phyloP scores from a whole-genome alignment of 2,113 vertebrate species.

The Brachirus orientalis region DNA sequence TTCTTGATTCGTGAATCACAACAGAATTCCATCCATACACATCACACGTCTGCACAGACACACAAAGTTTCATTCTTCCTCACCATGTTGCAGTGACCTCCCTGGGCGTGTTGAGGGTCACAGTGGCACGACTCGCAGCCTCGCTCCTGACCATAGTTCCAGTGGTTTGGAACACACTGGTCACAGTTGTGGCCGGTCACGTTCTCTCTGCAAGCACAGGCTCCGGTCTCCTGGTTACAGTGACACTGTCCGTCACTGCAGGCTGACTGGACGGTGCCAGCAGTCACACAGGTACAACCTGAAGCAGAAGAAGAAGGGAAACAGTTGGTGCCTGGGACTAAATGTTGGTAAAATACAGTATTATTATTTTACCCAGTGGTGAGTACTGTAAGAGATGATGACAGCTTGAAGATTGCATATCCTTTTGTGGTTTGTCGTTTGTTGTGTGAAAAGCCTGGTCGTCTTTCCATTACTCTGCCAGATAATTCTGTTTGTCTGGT shows the following conservation, averaged over 20 bases:
- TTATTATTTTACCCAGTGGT: too few relatives aligned
- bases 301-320: background rate
- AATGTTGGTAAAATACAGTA: too few relatives aligned
- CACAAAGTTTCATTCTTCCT: constrained; percentile 32
- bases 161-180: constrained; percentile 82
- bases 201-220: constrained; percentile 82
- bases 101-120: constrained; percentile 64
- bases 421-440: too few relatives aligned
- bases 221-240: constrained; percentile 78
- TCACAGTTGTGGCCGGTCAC: constrained; percentile 84
- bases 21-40: too few relatives aligned
- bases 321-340: too few relatives aligned
- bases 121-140: constrained; percentile 87
- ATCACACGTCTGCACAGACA: too few relatives aligned
- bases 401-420: too few relatives aligned
- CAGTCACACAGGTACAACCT: constrained; percentile 86
- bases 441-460: too few relatives aligned
- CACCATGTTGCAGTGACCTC: constrained; percentile 83
- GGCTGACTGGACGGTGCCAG: constrained; percentile 75
- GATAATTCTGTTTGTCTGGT: too few relatives aligned
- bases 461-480: too few relatives aligned
- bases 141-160: constrained; percentile 80
- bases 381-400: too few relatives aligned
- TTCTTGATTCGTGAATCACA: too few relatives aligned
- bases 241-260: constrained; percentile 76